A percentile compares a stretch with the other conserved stretches of the same genome.
These are phyloP conservation scores for Hydriomena furcata DNA, from an alignment of 2,888 invertebrate genomes.

Conservation along the genomic window DNA sequence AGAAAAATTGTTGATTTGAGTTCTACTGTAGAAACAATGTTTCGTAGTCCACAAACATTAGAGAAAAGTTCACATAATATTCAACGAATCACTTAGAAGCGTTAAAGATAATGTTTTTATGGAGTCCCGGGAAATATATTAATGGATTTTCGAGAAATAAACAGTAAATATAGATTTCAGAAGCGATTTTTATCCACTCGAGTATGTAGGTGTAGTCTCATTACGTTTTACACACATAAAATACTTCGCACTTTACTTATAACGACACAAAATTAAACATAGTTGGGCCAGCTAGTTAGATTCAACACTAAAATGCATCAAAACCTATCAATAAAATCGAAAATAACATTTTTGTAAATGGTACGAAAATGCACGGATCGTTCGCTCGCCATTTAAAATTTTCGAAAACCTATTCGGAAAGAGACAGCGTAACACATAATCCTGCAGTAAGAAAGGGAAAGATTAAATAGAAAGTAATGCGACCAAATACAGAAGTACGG, in stretches of 20 bases:
- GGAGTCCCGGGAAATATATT: not conserved
- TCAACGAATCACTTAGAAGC: conserved; percentile 11
- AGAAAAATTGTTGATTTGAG: too few species aligned
- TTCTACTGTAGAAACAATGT: not conserved
- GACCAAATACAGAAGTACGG: conserved; percentile 45
- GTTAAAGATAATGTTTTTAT: not conserved
- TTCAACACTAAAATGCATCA: conserved; percentile 52
- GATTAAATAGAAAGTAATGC: conserved; percentile 39
- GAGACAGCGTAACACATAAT: conserved; percentile 40
- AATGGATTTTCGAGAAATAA: not conserved
- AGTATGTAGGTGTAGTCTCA: conserved; percentile 37
- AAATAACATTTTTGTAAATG: conserved; percentile 52
- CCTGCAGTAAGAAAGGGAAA: conserved; percentile 44
- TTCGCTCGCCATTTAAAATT: conserved; percentile 51
- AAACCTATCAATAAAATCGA: conserved; percentile 35
- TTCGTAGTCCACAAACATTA: not conserved
- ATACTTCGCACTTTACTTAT: conserved; percentile 33
- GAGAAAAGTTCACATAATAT: not conserved
- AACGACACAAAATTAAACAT: conserved; percentile 14
- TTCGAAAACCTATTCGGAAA: conserved; percentile 48
- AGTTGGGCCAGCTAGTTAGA: conserved; percentile 37
- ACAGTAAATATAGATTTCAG: not conserved
- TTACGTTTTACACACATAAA: conserved; percentile 26
- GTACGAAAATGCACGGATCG: conserved; percentile 64
- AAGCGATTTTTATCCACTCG: conserved; percentile 34